Conservation (phyloP, 2,113 vertebrate genomes). For the Gymnogyps californianus region DNA sequence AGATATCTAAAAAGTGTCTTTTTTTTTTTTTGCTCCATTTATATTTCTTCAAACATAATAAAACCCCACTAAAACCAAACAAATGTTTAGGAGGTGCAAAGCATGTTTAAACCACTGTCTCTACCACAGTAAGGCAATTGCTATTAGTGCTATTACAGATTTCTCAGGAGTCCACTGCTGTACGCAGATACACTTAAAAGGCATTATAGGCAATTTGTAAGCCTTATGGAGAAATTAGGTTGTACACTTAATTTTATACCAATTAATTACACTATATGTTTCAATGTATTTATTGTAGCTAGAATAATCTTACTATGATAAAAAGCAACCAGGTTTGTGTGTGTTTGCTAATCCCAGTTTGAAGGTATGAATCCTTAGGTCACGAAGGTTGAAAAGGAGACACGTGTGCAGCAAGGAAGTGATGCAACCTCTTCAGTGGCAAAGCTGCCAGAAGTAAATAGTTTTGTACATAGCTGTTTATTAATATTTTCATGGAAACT, state of each 20-base stretch:
- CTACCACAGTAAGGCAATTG: not conserved
- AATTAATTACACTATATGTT: not conserved
- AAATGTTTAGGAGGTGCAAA: not conserved
- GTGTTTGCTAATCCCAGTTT: not conserved
- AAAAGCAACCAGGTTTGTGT: not conserved
- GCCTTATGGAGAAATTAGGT: not conserved
- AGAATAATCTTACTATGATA: not conserved
- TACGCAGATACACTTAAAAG: not conserved
- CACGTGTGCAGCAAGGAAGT: not conserved
- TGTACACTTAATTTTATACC: not conserved
- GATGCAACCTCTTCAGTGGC: not conserved
- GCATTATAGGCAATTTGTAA: not conserved
- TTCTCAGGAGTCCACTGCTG: not conserved
- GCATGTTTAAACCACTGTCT: not conserved
- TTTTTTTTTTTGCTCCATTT: not conserved
- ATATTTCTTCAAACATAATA: not conserved
- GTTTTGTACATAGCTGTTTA: not conserved
- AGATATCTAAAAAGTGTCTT: not conserved
- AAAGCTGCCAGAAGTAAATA: not conserved
- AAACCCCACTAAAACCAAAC: not conserved
- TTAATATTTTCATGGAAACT: not conserved
- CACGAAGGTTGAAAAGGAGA: not conserved
- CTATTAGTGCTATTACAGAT: not conserved
- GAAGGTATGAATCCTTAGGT: not conserved
- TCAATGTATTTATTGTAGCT: not conserved